phyloP scores from a whole-genome alignment of 2,888 invertebrate species.

The Synanthedon tipuliformis region DNA sequence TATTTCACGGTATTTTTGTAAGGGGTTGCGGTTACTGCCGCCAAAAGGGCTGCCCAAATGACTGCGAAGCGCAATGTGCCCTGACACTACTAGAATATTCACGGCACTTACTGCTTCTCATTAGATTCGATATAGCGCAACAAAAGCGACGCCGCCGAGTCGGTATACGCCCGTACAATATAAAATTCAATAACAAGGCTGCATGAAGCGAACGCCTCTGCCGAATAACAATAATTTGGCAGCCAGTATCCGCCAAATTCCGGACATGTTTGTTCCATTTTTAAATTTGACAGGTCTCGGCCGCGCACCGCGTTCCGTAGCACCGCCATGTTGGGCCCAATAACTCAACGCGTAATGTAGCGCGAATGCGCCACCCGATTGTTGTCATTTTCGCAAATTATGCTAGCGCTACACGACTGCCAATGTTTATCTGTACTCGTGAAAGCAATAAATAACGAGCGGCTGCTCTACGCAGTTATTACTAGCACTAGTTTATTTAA shows the following conservation, averaged over 20 bases:
- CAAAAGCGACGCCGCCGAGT: conserved; percentile 34
- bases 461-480: conserved; percentile 38
- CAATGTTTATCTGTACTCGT: conserved; percentile 57
- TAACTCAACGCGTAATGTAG: conserved; percentile 56
- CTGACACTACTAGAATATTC: background rate
- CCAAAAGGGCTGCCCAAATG: too few relatives aligned
- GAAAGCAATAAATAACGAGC: conserved; percentile 53
- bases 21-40: too few relatives aligned
- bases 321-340: conserved; percentile 20
- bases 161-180: conserved; percentile 21
- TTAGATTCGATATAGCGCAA: conserved; percentile 26
- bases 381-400: conserved; percentile 65
- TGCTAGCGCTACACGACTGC: conserved; percentile 53
- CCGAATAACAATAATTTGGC: conserved; percentile 68
- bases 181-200: conserved; percentile 61
- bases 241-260: conserved; percentile 57
- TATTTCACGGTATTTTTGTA: too few relatives aligned
- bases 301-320: conserved; percentile 13
- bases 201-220: conserved; percentile 29
- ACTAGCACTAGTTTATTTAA: conserved; percentile 25
- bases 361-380: conserved; percentile 51
- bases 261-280: conserved; percentile 63
- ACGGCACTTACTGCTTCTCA: background rate
- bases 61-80: too few relatives aligned
- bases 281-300: conserved; percentile 65